Evolutionary conservation across 2,888 invertebrate genomes (phyloP).

Genomic region (Tholera decimalis): DNA sequence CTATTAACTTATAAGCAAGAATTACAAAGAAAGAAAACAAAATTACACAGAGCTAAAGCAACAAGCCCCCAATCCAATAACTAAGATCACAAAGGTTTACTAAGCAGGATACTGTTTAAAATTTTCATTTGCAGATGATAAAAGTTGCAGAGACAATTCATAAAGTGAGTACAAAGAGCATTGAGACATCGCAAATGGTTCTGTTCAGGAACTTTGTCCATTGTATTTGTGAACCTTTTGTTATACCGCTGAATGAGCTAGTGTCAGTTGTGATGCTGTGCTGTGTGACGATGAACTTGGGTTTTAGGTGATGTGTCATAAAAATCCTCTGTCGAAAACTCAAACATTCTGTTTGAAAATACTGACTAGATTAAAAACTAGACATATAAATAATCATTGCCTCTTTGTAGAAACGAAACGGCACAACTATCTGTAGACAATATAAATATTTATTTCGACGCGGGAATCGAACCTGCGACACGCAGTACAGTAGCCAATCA

Average conservation of each 20-base stretch:
- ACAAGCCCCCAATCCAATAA: slow-evolving; percentile 57
- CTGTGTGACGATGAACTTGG: slow-evolving; percentile 42
- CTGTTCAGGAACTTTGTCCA: slow-evolving; percentile 72
- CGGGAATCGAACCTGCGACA: too few species aligned
- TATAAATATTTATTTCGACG: too few species aligned
- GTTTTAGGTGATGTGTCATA: slow-evolving; percentile 15
- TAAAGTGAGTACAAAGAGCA: slow-evolving; percentile 70
- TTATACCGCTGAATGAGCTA: slow-evolving; percentile 67
- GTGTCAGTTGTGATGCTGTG: slow-evolving; percentile 60
- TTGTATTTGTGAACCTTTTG: slow-evolving; percentile 74
- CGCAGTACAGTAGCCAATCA: too few species aligned
- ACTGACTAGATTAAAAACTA: too few species aligned
- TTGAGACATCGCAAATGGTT: slow-evolving; percentile 69
- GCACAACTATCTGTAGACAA: too few species aligned
- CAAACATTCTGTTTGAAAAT: too few species aligned
- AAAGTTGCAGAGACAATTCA: slow-evolving; percentile 70
- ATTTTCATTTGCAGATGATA: slow-evolving; percentile 62
- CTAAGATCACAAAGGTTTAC: slow-evolving; percentile 40
- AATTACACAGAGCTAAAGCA: slow-evolving; percentile 31
- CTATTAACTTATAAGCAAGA: too few species aligned
- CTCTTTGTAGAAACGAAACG: too few species aligned
- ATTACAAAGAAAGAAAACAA: background rate
- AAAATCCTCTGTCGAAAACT: too few species aligned
- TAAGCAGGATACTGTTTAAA: slow-evolving; percentile 63
- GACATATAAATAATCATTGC: too few species aligned